phyloP scores from a whole-genome alignment of 2,113 vertebrate genomes.

The Odontesthes bonariensis region DNA sequence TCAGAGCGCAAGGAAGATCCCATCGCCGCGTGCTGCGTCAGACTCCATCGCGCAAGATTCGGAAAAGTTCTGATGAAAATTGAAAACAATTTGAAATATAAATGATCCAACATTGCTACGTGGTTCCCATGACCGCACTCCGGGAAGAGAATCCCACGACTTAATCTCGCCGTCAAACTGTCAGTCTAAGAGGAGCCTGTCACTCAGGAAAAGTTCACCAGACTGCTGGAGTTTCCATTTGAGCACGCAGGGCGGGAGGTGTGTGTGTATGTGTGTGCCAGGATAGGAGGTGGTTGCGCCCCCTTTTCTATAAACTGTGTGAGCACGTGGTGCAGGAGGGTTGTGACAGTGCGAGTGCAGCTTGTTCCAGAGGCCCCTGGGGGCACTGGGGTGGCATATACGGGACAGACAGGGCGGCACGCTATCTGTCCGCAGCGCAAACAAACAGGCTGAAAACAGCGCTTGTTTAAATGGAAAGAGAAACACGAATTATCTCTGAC shows the following conservation, averaged over 20 bases:
- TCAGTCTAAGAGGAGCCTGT: constrained; percentile 40
- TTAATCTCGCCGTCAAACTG: constrained; percentile 3
- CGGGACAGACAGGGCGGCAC: constrained; percentile 61
- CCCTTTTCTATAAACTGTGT: constrained; percentile 24
- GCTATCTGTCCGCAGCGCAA: constrained; percentile 48
- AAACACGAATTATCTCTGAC: constrained; percentile 52
- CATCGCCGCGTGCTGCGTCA: constrained; percentile 31
- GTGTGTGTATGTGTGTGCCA: constrained; percentile 17
- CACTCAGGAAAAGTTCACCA: constrained; percentile 46
- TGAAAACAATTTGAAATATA: constrained; percentile 1
- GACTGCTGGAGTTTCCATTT: constrained; percentile 44
- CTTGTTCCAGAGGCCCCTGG: constrained; percentile 21
- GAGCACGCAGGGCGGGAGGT: constrained; percentile 40
- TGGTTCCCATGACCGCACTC: constrained; percentile 19
- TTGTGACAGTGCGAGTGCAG: constrained; percentile 39
- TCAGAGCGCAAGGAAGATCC: constrained; percentile 47
- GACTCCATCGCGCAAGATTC: constrained; percentile 54
- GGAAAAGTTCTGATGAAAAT: neutral
- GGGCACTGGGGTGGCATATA: constrained; percentile 62
- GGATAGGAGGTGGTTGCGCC: constrained; percentile 12
- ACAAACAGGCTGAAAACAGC: constrained; percentile 68
- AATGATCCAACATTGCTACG: constrained; percentile 40
- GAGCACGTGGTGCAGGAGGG: constrained; percentile 14
- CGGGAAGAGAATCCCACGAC: constrained; percentile 1
- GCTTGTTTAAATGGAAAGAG: constrained; percentile 73